Evolutionary conservation across 2,888 invertebrate species (phyloP), one percentile per base, ranked within the genome.

Genomic region (Troilus luridus): DNA sequence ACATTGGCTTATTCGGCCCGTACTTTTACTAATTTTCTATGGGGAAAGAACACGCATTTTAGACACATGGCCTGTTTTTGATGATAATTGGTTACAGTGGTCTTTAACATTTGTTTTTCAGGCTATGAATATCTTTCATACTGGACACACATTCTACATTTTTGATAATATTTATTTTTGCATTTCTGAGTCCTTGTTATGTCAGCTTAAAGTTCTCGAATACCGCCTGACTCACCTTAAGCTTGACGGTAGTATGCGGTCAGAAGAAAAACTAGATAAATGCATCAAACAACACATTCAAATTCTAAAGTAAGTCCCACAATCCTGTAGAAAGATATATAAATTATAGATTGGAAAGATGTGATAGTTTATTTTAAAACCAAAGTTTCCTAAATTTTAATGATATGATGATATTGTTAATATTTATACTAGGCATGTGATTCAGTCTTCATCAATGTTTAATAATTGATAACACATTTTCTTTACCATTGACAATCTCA

Each of bases 161-260:
- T 92, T 91, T 89, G 92, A 92, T 58, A 91, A 91, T 62, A 62
- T 91, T 17, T 92, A 91, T 24, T 92, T 91, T 59, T 91, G 92
- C 24, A 91, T 90, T 6, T 88, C 91, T 24, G 92, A 92, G 67
- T 88, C 67, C 64, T 85, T 92, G 17, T 91, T 92, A 27, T 77
- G 77, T n/a, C 90, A 90, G 14, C 58, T 90, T n/a, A 59, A 59
- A 24, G 59, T 59, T 56, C 90, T 90, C 59, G 81, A 90, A 27
- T 62, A 62, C 67, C 27, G 67, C 10, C 89, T 89, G 19, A 89
- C 89, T 56, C 62, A 54, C 19, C 67, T 89, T 0, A 89, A 27
- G 10, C 62, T 89, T 8, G 90, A 90, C n/a, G 90, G 90, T 19
- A 77, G 77, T 58, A 27, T 77, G 58, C 1, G 12, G 11, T 56